phyloP scores from a whole-genome alignment of 1,140 invertebrate species.

The Helicoverpa armigera region DNA sequence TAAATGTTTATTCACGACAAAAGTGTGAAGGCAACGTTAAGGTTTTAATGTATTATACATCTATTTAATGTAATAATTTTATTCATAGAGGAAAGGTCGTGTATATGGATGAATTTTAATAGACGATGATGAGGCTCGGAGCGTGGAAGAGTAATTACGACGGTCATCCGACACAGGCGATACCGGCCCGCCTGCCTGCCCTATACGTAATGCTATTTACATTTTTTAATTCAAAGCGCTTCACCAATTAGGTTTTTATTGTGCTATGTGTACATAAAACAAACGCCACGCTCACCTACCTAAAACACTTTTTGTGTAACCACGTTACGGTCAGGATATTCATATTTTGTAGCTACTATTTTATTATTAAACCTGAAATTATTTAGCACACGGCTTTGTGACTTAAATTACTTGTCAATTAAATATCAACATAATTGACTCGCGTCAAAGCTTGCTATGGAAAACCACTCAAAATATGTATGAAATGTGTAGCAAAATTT shows the following conservation, averaged over 20 bases:
- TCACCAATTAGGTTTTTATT: constrained; percentile 38
- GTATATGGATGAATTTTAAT: constrained; percentile 78
- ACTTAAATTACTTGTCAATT: constrained; percentile 30
- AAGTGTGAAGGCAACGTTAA: background rate
- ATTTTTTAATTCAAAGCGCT: constrained; percentile 45
- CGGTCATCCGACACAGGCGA: constrained; percentile 61
- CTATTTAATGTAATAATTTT: constrained; percentile 60
- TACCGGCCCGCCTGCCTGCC: constrained; percentile 40
- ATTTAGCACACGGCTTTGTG: background rate
- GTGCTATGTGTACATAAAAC: constrained; percentile 24
- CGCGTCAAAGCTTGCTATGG: background rate
- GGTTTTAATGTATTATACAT: constrained; percentile 50
- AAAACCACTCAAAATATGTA: constrained; percentile 17
- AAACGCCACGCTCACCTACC: constrained; percentile 12
- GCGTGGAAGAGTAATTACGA: constrained; percentile 65
- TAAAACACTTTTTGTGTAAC: constrained; percentile 22
- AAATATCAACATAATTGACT: constrained; percentile 27
- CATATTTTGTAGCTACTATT: background rate
- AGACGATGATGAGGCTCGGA: constrained; percentile 68
- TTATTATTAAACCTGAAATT: background rate
- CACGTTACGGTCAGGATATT: constrained; percentile 1
- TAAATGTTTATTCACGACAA: background rate
- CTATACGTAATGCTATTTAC: constrained; percentile 49
- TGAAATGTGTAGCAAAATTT: constrained; percentile 25
- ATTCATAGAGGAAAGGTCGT: constrained; percentile 69